Base-by-base conservation (phyloP, 2,113 vertebrate genomes). In the Ochotona princeps region DNA sequence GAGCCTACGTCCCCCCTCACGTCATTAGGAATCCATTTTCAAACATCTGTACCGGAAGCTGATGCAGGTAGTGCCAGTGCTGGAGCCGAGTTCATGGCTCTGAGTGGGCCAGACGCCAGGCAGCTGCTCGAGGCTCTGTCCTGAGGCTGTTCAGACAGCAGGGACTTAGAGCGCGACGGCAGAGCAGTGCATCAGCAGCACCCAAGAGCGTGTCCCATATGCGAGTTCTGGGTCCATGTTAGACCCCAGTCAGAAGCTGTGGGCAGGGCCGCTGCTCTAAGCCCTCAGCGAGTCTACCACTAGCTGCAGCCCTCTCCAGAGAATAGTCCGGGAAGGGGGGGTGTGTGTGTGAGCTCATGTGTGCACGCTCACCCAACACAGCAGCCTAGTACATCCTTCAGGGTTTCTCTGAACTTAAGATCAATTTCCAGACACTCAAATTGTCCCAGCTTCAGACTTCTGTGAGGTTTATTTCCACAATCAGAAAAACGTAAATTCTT, bases 321-420 rank as follows among this genome's bases (percentile, higher is more conserved):
- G 28, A 67, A 49, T 18, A 20, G 32, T 23, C 13, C 15, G 60
- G 57, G 17, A 30, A 1, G 20, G 35, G 5, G 4, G 2, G 54
- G 38, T 25, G 35, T 44, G 28, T 23, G 30, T 54, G 10, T 23
- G 30, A 47, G 10, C 65, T 32, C 65, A 15, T 69, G 44, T 47
- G 73, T 90, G 32, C 47, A 88, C 17, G 82, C 75, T n/a, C 65
- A 74, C 8, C 49, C 67, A 85, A 60, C 63, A 0, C 66, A 84
- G 61, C 0, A 83, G 70, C 12, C 44, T 57, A 79, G 60, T 13
- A 60, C 21, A 72, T 72, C 49, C 8, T 54, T 84, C 25, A 78
- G 49, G 67, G 60, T 81, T 73, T 69, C 81, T 93, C n/a, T n/a
- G 44, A 57, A 88, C 11, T 92, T 47, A 95, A 82, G 26, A 90